Base-by-base conservation (phyloP, 2,888 invertebrate genomes). In the Tigriopus californicus region DNA sequence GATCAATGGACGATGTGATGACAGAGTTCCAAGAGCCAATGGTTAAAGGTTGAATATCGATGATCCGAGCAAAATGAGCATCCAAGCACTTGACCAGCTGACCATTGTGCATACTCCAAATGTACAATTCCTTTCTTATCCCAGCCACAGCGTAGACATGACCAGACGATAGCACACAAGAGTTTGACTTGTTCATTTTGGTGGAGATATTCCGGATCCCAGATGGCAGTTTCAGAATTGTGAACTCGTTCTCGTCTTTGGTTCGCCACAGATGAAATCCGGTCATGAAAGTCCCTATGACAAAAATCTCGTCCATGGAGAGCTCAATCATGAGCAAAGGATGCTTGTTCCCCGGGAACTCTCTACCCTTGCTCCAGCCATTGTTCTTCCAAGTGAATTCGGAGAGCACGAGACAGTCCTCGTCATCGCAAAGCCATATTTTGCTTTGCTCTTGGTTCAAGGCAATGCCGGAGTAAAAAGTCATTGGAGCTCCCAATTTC, bases 41-140 rank as follows among this genome's bases (percentile, higher is more conserved):
- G 0, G 85, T 87, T 44, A 95, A 73, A 0, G 91, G 82, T 65
- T 85, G 85, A 61, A 97, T 72, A 65, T 91, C 88, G 60, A 97
- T 89, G 12, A 97, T 95, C 61, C 97, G 76, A 0, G 92, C 95
- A 66, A 95, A 97, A 71, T 97, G 97, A 0, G 95, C 97, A 68
- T 97, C 95, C 20, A 97, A 73, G 2, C 90, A 80, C 72, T 95
- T 95, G 33, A 92, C 81, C 62, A 97, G 75, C 63, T 85, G 82
- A 1, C 80, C 79, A 1, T 80, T 82, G 66, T 82, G 78, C 46
- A 92, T 75, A 67, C 82, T 83, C 94, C 95, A 97, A 60, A 49
- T 47, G 49, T 61, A 33, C 13, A 59, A 33, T 42, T 53, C 63
- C 58, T 67, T 83, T 83, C 84, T 80, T 1, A 97, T 92, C 1